Evolutionary conservation across 2,113 vertebrate species (phyloP), one percentile per base, ranked within the genome.

Genomic region (Cairina moschata): DNA sequence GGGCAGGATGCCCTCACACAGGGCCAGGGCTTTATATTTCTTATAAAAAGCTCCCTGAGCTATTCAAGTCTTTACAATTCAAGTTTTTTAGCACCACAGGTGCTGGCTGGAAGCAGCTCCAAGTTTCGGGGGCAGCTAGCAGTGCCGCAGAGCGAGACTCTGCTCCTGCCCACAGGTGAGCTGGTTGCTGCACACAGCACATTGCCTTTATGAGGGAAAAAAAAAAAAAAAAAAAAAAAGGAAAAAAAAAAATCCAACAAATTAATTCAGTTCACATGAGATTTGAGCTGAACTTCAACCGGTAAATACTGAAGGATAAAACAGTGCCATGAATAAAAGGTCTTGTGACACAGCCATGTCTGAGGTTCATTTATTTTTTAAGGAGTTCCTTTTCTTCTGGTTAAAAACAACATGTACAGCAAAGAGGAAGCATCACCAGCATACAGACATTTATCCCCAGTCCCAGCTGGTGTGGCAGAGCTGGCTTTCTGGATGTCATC

Each of bases 301-400:
- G 22, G 42, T 50, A 52, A 63, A 42, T 21, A 26, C 58, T 28
- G 31, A 59, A 71, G 28, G 75, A 94, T 92, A 93, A 90, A 95
- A 78, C 95, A 96, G 87, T 42, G n/a, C 56, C 3, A 8, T 2
- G 11, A 55, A 58, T 81, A 84, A 56, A 59, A 78, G 50, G 36
- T 48, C 72, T 91, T 78, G 93, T 94, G 79, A 93, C 68, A 83
- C 82, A 67, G 65, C 34, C 83, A 38, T 0, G 4, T 80, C 34
- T 83, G 81, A 95, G 67, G 28, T 77, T 94, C 80, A 75, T 90
- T 85, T n/a, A 82, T 92, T 91, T 95, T 77, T 81, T 72, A 28
- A 74, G 50, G 22, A 13, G 14, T 67, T 80, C 38, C 8, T 87
- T 88, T 88, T 80, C 38, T 86, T n/a, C 60, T 78, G 80, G 73